Percentiles rank a stretch among this genome's conserved stretches.
Conservation (phyloP, 1,140 invertebrate genomes). For the Anastatus disparis region DNA sequence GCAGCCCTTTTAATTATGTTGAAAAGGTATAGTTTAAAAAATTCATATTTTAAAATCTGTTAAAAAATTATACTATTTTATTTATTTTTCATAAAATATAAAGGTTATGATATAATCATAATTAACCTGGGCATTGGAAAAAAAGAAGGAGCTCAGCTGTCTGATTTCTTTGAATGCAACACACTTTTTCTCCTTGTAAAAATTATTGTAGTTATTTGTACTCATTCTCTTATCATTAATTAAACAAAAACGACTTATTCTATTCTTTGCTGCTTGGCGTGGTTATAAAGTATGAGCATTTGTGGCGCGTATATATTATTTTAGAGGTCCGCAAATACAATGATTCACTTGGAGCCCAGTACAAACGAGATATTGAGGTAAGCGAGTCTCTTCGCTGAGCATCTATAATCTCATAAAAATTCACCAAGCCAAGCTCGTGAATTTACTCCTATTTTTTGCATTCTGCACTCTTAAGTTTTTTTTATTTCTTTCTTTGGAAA, state of each 20-base stretch:
- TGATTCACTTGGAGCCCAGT: constrained; percentile 35
- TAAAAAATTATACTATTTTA: not conserved
- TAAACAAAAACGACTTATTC: constrained; percentile 16
- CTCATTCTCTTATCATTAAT: not conserved
- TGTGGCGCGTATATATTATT: constrained; percentile 13
- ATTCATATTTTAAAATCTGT: not conserved
- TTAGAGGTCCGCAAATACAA: constrained; percentile 23
- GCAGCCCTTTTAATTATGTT: constrained; percentile 8
- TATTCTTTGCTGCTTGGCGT: constrained; percentile 7
- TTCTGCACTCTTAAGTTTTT: constrained; percentile 9
- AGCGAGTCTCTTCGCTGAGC: constrained; percentile 33
- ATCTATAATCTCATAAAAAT: constrained; percentile 19
- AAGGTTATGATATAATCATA: constrained; percentile 2
- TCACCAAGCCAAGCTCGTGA: constrained; percentile 18
- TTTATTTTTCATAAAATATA: constrained; percentile 26
- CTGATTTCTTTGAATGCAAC: not conserved
- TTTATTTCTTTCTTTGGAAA: not conserved
- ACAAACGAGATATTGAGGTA: constrained; percentile 36
- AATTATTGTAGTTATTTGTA: not conserved
- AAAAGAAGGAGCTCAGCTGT: not conserved
- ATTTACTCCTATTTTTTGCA: not conserved
- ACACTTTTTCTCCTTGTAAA: not conserved
- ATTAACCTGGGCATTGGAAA: constrained; percentile 28
- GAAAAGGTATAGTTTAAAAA: constrained; percentile 18
- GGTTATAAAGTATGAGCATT: constrained; percentile 8